Base-by-base conservation (phyloP, 1,140 invertebrate genomes). In the Euura saliciscinereae region DNA sequence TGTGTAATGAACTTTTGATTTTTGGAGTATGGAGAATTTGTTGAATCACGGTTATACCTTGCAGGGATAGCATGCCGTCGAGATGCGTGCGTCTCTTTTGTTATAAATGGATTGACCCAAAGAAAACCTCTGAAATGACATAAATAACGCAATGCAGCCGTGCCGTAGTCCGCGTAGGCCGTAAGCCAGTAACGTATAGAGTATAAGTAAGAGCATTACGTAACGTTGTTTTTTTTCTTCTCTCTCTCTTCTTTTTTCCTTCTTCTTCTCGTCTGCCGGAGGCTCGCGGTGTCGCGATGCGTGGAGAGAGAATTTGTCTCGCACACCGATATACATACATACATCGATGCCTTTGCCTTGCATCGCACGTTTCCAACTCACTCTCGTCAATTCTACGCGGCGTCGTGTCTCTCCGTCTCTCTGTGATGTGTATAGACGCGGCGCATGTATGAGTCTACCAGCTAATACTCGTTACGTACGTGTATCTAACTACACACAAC, bases 121-220 rank as follows among this genome's bases (percentile, higher is more conserved):
- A 82, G 85, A 86, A 86, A 86, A 86, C 84, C 86, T 85, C 82
- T 86, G 80, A 86, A 87, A 86, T 85, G 84, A 84, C 86, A 84
- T 81, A 84, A 87, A 87, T 86, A 84, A 86, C 78, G 77, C 73
- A n/a, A 28, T 28, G 3, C 6, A 59, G 6, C 51, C 8, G 51
- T 11, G 10, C 51, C 51, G 51, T 59, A 59, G 51, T 28, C 28
- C 28, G 51, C 51, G 51, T 59, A 59, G 51, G 51, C 51, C 51
- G 51, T 28, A 28, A 28, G 28, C 28, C 28, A 28, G 28, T n/a
- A 59, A n/a, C 51, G 51, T 59, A 28, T 28, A 28, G 28, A 28
- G 28, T 28, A 28, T 28, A 28, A 11, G 51, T 59, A 59, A 59
- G 51, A 59, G 51, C 51, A 8, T 59, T 59, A 59, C 6, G 51